Evolutionary conservation across 2,888 invertebrate species (phyloP), one percentile per base, ranked within the genome.

Genomic region (Elmis aenea): DNA sequence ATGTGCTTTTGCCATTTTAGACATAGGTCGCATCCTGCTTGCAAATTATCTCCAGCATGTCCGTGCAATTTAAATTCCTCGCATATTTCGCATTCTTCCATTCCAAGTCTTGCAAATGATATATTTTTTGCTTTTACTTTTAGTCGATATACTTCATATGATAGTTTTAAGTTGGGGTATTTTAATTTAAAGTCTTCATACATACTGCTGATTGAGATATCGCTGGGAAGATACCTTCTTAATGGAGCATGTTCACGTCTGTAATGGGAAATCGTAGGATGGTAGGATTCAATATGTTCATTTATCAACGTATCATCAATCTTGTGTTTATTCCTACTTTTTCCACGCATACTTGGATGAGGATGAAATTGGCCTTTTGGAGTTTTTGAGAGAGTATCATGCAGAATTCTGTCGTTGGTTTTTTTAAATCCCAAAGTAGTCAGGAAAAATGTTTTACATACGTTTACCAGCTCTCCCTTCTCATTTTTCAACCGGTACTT

Each of bases 51-150:
- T n/a, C n/a, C n/a, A n/a, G 11, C 24, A 11, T 38, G 44, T 12
- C 23, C 35, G 39, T 47, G 37, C 18, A 37, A 22, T 12, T 38
- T 23, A 31, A 41, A 42, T 11, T 37, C 28, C 38, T 48, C 46
- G 33, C 45, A 50, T 15, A 20, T 16, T 15, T 50, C 43, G 30
- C 47, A 52, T 25, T 52, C 52, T 33, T 50, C 46, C 23, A 46
- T 38, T 4, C 48, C 48, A 12, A 50, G 29, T 22, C 34, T 33
- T 10, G 50, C 38, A 26, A 48, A 51, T 24, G 42, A 48, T 24
- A 47, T 47, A 33, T 40, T 42, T 33, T 42, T 27, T 32, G 30
- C 26, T 21, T 33, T 44, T 5, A 40, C 35, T 24, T 27, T 16
- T 16, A 28, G 13, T 13, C 44, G 30, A 27, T 49, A 47, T 6